Evolutionary conservation across 2,888 invertebrate species (phyloP), one percentile per base, ranked within the genome.

Genomic region (Diogma glabrata): DNA sequence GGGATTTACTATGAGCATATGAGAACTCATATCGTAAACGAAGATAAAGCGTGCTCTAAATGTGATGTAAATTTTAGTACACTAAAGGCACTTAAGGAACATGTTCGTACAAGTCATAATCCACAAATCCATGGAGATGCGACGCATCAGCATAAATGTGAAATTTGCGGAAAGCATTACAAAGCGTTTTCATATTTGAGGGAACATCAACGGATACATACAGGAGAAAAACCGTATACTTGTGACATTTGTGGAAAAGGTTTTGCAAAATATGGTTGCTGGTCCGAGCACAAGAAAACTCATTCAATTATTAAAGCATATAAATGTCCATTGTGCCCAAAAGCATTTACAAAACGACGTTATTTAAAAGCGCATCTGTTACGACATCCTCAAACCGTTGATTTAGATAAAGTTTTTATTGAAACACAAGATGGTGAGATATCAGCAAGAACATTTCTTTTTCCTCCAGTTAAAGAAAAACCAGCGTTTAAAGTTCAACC

Each of bases 241-340:
- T 43, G 43, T 43, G 43, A 43, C 23, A n/a, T 43, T 43, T 43
- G 43, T 22, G 43, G 43, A 2, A 43, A 43, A n/a, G 43, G 22
- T 3, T 43, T 43, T 17, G 43, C 43, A n/a, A 43, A 43, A 43
- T 43, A 43, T 43, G 43, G 43, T 43, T 43, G 43, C n/a, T 43
- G 43, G 43, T 20, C 43, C 43, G 43, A 43, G 23, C 43, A 43
- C 43, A 43, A 43, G 23, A 43, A 43, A 22, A 43, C 43, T 2
- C 43, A 43, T 43, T 43, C 43, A 23, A 43, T 43, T 43, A 23
- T 43, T 43, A 43, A 43, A 43, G 43, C 43, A 20, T 43, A 22
- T 43, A 43, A 43, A 23, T 43, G 43, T 23, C 43, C 43, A 22
- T 22, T 43, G 43, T 43, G 43, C n/a, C 43, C 43, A 7, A 43